Conservation (phyloP, 2,888 invertebrate species). For the Bombylius discolor region DNA sequence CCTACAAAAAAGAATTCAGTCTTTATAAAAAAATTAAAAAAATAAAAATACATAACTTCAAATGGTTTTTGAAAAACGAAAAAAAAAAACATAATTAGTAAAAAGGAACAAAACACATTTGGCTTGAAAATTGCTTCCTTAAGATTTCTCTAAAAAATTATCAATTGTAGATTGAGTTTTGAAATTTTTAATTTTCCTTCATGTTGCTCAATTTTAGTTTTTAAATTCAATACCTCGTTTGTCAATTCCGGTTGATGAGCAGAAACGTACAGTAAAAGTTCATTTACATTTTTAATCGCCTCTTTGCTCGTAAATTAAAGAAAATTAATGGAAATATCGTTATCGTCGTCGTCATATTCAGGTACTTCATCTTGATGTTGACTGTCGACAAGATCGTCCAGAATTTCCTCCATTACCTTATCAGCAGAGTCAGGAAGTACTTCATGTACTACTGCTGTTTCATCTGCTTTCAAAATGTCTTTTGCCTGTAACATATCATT, state of each 20-base stretch:
- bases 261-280: neutral
- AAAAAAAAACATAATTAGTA: no score
- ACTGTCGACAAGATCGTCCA: neutral
- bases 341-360: neutral
- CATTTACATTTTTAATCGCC: neutral
- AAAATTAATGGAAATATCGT: neutral
- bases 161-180: neutral
- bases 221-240: neutral
- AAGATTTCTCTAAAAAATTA: no score
- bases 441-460: neutral
- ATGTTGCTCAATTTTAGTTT: neutral
- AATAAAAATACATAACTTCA: no score
- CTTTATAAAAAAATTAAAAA: no score
- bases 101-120: no score
- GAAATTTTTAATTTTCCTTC: neutral
- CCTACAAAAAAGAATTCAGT: no score
- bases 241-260: neutral
- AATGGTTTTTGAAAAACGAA: no score
- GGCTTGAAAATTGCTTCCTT: no score
- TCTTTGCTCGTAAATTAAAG: neutral
- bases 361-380: neutral
- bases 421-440: constrained; percentile 1
- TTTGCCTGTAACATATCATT: neutral
- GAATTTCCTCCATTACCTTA: neutral
- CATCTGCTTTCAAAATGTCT: constrained; percentile 1